A percentile compares a stretch with the other conserved stretches of the same genome.
These are phyloP conservation scores for Eretmochelys imbricata DNA, from an alignment of 2,113 vertebrate genomes.

Conservation along the genomic window DNA sequence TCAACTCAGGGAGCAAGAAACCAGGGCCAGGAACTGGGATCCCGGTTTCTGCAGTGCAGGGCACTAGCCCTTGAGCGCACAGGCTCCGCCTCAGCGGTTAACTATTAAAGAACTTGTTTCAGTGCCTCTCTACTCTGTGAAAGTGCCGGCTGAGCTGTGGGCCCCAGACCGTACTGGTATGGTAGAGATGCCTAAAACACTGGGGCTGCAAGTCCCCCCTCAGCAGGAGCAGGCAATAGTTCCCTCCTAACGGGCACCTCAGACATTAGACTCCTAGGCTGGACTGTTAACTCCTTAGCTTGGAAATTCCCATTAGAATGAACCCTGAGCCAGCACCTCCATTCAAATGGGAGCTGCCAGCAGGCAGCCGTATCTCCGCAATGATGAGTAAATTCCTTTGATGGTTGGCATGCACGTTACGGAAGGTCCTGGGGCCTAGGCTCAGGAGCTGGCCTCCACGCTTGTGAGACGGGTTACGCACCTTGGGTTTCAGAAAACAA, in stretches of 20 bases:
- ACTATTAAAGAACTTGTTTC: background rate
- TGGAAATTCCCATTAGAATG: too few species aligned
- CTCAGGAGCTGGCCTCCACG: background rate
- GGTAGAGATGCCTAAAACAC: too few species aligned
- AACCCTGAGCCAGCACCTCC: too few species aligned
- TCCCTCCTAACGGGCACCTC: too few species aligned
- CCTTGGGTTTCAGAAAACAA: background rate
- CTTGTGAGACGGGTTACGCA: background rate
- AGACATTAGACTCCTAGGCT: background rate
- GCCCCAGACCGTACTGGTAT: background rate
- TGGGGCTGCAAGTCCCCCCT: too few species aligned
- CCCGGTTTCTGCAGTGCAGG: fast-evolving
- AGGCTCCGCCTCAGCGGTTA: background rate
- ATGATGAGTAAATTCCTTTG: too few species aligned
- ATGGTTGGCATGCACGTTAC: too few species aligned
- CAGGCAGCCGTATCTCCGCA: background rate
- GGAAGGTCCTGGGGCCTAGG: background rate
- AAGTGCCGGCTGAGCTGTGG: background rate
- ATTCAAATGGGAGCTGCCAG: too few species aligned
- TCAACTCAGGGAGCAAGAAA: background rate
- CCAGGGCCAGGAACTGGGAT: fast-evolving
- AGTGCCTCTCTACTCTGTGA: background rate
- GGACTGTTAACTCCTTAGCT: too few species aligned
- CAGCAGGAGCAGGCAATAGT: too few species aligned
- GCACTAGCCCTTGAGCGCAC: background rate